phyloP scores from a whole-genome alignment of 2,113 vertebrate species.

The Ranitomeya imitator region DNA sequence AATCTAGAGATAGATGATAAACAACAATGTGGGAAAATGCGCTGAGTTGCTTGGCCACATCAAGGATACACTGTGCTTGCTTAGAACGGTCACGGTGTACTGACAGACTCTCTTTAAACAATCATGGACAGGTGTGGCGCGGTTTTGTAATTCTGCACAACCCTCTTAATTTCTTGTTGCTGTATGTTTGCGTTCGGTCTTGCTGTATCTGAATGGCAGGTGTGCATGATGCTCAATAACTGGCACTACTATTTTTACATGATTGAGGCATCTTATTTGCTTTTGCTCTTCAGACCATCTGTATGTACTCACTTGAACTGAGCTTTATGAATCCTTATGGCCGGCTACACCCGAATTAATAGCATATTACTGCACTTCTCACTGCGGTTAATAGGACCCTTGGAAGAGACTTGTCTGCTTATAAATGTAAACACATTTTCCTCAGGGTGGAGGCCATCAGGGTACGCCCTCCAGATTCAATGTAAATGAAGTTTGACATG shows the following conservation, averaged over 20 bases:
- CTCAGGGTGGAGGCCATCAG: constrained; percentile 30
- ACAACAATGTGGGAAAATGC: no score
- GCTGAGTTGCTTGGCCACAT: no score
- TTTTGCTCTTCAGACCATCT: constrained; percentile 17
- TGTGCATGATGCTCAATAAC: not conserved
- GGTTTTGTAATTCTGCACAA: no score
- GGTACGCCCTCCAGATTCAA: constrained; percentile 28
- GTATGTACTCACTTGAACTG: constrained; percentile 28
- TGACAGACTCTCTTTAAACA: no score
- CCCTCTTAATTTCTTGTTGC: not conserved
- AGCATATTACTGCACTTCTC: constrained; percentile 43
- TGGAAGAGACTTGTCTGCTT: constrained; percentile 15
- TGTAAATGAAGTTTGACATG: constrained; percentile 36
- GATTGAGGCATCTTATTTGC: not conserved
- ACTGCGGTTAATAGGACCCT: constrained; percentile 34
- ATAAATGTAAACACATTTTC: constrained; percentile 46
- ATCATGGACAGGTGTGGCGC: no score
- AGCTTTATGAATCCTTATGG: constrained; percentile 12
- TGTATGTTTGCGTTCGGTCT: not conserved
- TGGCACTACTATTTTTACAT: not conserved
- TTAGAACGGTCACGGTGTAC: no score
- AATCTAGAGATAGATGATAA: no score
- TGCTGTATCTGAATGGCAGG: not conserved
- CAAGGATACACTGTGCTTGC: no score
- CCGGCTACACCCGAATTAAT: constrained; percentile 37